A percentile compares a stretch with the other conserved stretches of the same genome.
Conservation (phyloP, 2,797 vertebrate species). For the Acanthurus leucopareius region DNA sequence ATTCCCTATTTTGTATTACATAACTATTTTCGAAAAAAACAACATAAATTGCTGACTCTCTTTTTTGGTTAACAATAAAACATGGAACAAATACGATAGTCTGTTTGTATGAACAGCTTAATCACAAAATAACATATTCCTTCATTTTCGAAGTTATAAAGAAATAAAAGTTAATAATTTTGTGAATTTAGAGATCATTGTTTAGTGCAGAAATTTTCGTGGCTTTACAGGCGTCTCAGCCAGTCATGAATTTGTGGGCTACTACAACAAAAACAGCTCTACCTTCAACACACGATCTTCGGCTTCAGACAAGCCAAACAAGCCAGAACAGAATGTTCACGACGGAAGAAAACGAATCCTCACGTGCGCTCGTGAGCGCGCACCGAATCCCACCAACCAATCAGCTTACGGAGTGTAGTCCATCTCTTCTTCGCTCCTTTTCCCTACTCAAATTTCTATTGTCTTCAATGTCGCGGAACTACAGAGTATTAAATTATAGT, state of each 20-base stretch:
- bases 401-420: slow-evolving; percentile 45
- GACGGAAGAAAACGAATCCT: slow-evolving; percentile 51
- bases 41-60: no score
- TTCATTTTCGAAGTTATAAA: background rate
- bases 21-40: background rate
- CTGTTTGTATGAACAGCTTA: no score
- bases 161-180: background rate
- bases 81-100: background rate
- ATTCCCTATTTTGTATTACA: background rate
- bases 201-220: background rate
- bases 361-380: slow-evolving; percentile 75
- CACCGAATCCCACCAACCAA: slow-evolving; percentile 66
- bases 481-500: fast-evolving
- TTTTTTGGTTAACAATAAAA: background rate
- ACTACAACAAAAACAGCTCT: background rate
- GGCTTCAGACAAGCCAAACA: background rate
- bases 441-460: background rate
- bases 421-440: background rate
- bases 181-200: no score
- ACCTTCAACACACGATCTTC: slow-evolving; percentile 25
- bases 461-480: background rate
- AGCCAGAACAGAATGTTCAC: slow-evolving; percentile 79
- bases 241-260: background rate
- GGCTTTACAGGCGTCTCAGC: background rate
- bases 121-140: background rate